Base-by-base conservation (phyloP, 2,797 vertebrate species). In the Dipus sagitta region DNA sequence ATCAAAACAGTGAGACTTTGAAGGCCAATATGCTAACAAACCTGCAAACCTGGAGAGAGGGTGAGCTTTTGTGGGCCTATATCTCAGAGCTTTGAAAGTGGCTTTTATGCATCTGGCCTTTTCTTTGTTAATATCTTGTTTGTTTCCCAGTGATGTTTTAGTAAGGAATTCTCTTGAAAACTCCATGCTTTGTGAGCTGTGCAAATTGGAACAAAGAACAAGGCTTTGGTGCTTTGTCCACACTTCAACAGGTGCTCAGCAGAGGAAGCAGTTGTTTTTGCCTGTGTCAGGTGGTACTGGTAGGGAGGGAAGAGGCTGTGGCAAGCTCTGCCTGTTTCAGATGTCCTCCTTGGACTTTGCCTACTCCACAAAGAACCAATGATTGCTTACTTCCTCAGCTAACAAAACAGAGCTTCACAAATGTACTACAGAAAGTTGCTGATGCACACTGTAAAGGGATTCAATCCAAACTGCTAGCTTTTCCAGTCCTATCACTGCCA, bases 161-260 rank as follows among this genome's bases (percentile, higher is more conserved):
- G 84, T 74, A 75, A 90, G 90, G 90, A 34, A 52, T 88, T 94
- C 92, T 94, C 94, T 97, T 91, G 96, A 92, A 94, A 95, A 84
- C 30, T 34, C 38, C 34, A 77, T 83, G 84, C 90, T 92, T 94
- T 81, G 65, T 81, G 92, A 96, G 95, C 93, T 95, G 94, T 92
- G 87, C 95, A 91, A 81, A 95, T 67, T 47, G 1, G 47, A 89
- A 89, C 91, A 91, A 91, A 95, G 68, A 42, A 28, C 20, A 21
- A 2, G 47, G 47, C 34, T 42, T 78, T 32, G 26, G 52, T n/a
- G 30, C 65, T 86, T 82, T 80, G 84, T 86, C 77, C 62, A 4
- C n/a, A 13, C 24, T 65, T 67, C 62, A 62, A 47, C 92, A 95
- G 90, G 94, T 95, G 84, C 68, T 88, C 82, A 1, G 0, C 7